Base-by-base conservation (phyloP, 2,888 invertebrate species). In the Euplagia quadripunctaria region DNA sequence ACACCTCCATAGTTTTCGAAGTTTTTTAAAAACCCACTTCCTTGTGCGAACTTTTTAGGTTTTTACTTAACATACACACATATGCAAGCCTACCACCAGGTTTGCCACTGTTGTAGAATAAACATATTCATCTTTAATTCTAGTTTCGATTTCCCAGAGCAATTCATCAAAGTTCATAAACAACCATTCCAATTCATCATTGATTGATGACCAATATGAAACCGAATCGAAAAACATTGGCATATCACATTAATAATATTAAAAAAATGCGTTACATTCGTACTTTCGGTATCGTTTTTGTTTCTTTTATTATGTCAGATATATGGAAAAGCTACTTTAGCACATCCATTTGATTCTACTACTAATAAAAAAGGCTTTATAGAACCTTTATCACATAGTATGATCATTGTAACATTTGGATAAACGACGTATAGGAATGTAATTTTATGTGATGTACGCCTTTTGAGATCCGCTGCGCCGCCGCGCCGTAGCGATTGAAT, bases 151-250 rank as follows among this genome's bases (percentile, higher is more conserved):
- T 31, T 14, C 31, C 20, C 4, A 61, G 3, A 64, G 11, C 11
- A 73, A 81, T 83, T 79, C 75, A 81, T 83, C 82, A 81, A 72
- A 79, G 79, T 74, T 79, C 71, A 64, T 72, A 69, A 70, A 76
- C 71, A 68, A 79, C 77, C 71, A 70, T 78, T 74, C 73, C 73
- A 76, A 79, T 73, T 75, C 64, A 31, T 61, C 64, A 68, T 58
- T 67, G 72, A 78, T 78, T 72, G 65, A 73, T 74, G 66, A 74
- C 11, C n/a, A 16, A 80, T 71, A 73, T 71, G 74, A 65, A 76
- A 76, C 42, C 69, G 70, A 68, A 42, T 42, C 41, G 67, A 43
- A 68, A 68, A 68, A 43, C n/a, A 20, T 68, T 55, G 52, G 42
- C 55, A 52, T 12, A 8, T n/a, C 4, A 7, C n/a, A 41, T 52